phyloP scores from a whole-genome alignment of 2,113 vertebrate genomes.

The Oncorhynchus clarkii region DNA sequence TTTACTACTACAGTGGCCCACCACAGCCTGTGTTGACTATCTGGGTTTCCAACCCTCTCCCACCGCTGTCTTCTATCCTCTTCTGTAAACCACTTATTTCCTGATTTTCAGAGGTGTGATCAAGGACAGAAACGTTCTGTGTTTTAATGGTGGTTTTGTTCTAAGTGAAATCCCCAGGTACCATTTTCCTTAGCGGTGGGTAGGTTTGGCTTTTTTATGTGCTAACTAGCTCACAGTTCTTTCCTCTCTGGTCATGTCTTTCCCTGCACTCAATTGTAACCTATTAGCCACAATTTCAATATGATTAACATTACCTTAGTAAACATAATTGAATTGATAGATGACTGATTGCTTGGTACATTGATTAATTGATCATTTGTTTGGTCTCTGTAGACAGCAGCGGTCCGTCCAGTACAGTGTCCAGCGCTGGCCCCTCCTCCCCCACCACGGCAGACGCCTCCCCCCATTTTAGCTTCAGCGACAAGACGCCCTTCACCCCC shows the following conservation, averaged over 20 bases:
- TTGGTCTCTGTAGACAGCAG: constrained; percentile 88
- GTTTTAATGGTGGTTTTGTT: not conserved
- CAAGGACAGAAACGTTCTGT: not conserved
- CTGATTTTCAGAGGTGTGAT: not conserved
- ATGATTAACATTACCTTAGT: too few species aligned
- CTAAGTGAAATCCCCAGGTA: not conserved
- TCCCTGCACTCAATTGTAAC: too few species aligned
- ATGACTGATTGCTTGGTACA: not conserved
- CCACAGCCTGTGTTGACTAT: not conserved
- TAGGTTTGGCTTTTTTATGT: too few species aligned
- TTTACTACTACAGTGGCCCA: not conserved
- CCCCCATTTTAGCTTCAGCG: constrained; percentile 85
- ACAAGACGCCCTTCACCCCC: constrained; percentile 77
- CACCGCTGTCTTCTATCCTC: not conserved
- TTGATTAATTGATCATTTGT: too few species aligned
- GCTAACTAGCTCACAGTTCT: too few species aligned
- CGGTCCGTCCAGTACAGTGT: constrained; percentile 92
- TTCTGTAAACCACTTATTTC: not conserved
- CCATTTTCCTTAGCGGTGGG: not conserved
- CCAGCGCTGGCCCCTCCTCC: constrained; percentile 92
- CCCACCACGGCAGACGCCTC: constrained; percentile 84
- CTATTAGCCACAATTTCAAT: too few species aligned
- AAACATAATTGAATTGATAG: not conserved
- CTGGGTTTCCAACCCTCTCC: not conserved
- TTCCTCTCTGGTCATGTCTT: too few species aligned